Evolutionary conservation across 1,140 invertebrate genomes (phyloP), one percentile per base, ranked within the genome.

Genomic region (Cydia pomonella): DNA sequence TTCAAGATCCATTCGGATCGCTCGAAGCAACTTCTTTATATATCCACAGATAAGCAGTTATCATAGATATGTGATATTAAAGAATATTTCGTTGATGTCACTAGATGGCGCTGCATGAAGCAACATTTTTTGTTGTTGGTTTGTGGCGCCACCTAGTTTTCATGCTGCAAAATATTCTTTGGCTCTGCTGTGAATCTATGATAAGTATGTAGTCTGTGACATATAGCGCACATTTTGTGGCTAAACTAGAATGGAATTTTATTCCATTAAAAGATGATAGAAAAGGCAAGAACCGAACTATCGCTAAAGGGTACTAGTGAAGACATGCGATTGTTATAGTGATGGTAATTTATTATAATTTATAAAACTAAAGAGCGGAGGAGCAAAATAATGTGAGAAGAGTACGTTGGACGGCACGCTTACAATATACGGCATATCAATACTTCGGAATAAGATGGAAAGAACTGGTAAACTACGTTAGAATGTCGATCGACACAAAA

Each of bases 321-420:
- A 69, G 64, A 29, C 13, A 29, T 69, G 27, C 7, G n/a, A 41
- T 33, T 33, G 13, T 33, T 25, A 33, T 21, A 64, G n/a, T 69
- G 64, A 38, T 69, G 29, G 21, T 23, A 23, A 59, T 23, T 59
- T 18, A 23, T 59, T 59, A 59, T 44, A 44, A 44, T 13, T 59
- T 59, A 50, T 59, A 18, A 59, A 59, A 59, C 53, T 59, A 59
- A 59, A 59, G 18, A 59, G 3, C 18, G 53, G 53, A n/a, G n/a
- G n/a, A 59, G 75, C 76, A 74, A 79, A 79, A 73, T 64, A 59
- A 62, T 77, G 79, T 80, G 41, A 72, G 73, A 77, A 59, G 75
- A 78, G 79, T 66, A 73, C 74, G 76, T 75, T 81, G 82, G 82
- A 84, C 82, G 83, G 83, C 81, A 83, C 79, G 78, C 72, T 78